Evolutionary conservation across 1,140 invertebrate species (phyloP).

Genomic region (Pomacea maculata): DNA sequence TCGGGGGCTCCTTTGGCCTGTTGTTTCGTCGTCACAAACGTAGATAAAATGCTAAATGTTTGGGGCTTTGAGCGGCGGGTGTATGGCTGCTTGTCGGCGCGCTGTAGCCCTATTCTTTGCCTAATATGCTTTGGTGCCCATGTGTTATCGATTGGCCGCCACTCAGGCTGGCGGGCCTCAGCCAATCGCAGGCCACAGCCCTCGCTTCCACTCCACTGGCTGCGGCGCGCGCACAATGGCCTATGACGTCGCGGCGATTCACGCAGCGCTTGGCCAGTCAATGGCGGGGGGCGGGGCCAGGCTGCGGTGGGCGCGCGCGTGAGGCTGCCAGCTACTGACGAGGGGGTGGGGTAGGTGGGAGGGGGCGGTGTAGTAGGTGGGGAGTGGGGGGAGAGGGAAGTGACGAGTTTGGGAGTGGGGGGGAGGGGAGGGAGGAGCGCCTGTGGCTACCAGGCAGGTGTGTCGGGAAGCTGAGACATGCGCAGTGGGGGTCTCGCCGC

Average conservation of each 20-base stretch:
- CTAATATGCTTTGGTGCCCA: slow-evolving; percentile 5
- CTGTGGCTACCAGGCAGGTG: neutral
- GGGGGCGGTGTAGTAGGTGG: neutral
- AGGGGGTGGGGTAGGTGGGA: neutral
- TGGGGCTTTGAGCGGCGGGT: neutral
- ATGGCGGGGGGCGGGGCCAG: neutral
- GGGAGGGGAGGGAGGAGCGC: neutral
- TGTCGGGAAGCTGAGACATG: too few relatives aligned
- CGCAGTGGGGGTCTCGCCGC: too few relatives aligned
- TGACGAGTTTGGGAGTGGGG: neutral
- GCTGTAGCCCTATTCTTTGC: slow-evolving; percentile 7
- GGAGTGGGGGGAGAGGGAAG: neutral
- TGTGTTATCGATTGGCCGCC: neutral
- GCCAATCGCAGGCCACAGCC: neutral
- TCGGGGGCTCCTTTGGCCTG: neutral
- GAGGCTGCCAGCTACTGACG: neutral
- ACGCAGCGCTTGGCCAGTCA: neutral
- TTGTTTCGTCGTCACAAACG: neutral
- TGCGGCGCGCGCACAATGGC: neutral
- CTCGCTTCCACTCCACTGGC: neutral
- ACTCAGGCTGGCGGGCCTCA: neutral
- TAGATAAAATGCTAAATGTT: slow-evolving; percentile 8
- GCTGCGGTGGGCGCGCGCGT: neutral
- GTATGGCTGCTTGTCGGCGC: neutral
- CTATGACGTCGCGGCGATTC: neutral